Conservation (phyloP, 2,113 vertebrate genomes). For the Austrofundulus limnaeus region DNA sequence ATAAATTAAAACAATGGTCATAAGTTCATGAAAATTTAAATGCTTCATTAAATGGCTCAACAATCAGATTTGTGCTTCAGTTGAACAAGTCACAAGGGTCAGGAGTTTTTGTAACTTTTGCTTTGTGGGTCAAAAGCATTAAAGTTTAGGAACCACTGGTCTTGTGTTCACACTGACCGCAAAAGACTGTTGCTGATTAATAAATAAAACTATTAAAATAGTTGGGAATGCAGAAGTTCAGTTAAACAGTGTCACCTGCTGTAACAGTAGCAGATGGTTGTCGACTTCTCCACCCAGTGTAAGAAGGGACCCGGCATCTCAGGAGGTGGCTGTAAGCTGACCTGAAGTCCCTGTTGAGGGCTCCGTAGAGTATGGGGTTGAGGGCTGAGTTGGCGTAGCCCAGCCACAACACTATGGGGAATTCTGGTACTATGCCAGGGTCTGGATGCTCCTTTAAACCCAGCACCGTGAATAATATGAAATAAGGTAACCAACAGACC, state of each 20-base stretch:
- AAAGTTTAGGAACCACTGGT: no score
- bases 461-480: constrained; percentile 84
- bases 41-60: no score
- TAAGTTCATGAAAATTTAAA: no score
- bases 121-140: no score
- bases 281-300: constrained; percentile 41
- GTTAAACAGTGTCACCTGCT: constrained; percentile 47
- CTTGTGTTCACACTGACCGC: background rate
- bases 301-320: constrained; percentile 62
- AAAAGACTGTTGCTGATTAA: background rate
- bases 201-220: background rate
- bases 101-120: no score
- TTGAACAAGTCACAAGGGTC: no score
- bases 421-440: constrained; percentile 57
- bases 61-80: no score
- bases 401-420: constrained; percentile 82
- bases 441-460: constrained; percentile 77
- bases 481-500: constrained; percentile 91
- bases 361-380: constrained; percentile 91
- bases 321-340: constrained; percentile 83
- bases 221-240: background rate
- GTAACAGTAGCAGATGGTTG: constrained; percentile 33
- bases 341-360: constrained; percentile 90
- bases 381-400: constrained; percentile 94
- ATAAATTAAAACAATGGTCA: no score